Evolutionary conservation across 2,797 vertebrate species (phyloP), one percentile per base, ranked within the genome.

Genomic region (Xenops minutus): DNA sequence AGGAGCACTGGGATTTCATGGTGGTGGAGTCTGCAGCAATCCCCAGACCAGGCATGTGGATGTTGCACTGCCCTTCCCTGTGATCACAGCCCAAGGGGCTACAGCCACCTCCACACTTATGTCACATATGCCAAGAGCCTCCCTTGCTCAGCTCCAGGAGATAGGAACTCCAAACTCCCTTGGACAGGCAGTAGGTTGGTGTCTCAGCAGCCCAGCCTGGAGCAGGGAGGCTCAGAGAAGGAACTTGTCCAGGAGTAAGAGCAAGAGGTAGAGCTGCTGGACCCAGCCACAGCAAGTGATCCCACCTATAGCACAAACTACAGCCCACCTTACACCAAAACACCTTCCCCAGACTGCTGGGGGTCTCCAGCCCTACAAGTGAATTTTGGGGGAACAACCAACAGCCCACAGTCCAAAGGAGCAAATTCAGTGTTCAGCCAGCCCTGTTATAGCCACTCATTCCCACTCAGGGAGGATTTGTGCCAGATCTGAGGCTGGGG

Each of bases 371-470:
- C 30, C 49, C 0, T 21, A 26, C 0, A 3, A 39, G 13, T 5
- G 3, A 13, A 12, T 74, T 58, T 24, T 5, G 7, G 30, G 30
- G 18, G 9, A 49, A 36, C 19, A 56, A 26, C 8, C 32, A 46
- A 11, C 23, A 84, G 5, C 39, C 9, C 4, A 1, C 6, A 20
- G 19, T 7, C 49, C 66, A 21, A 49, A 59, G 14, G 34, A 91
- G 12, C 21, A 75, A 62, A 79, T 12, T 12, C 86, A 18, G 8
- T 55, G 69, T 12, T 20, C n/a, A 34, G 61, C 44, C 92, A 72
- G 48, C 52, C 6, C 62, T 3, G 1, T 24, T 14, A 21, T 11
- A 72, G 32, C 29, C 26, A 0, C 34, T 34, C 10, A 0, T 6
- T 7, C 2, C 51, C 8, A 0, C 21, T 29, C 3, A n/a, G 34